phyloP scores from a whole-genome alignment of 2,888 invertebrate genomes.

The Cyrtodaria siliqua region DNA sequence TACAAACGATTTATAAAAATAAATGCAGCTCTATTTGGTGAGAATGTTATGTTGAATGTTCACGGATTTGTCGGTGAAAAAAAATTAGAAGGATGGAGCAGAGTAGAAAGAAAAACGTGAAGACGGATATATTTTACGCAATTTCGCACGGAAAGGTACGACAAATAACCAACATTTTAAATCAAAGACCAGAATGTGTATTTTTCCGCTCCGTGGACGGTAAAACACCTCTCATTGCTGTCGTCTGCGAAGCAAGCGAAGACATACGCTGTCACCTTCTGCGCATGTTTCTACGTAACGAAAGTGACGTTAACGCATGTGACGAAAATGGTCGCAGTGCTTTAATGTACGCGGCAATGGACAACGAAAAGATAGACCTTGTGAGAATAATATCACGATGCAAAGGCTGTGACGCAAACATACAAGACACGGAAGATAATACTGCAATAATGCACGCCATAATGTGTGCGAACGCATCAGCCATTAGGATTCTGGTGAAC shows the following conservation, averaged over 20 bases:
- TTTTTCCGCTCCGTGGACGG: constrained; percentile 60
- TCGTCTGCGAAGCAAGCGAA: constrained; percentile 71
- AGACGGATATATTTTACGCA: constrained; percentile 57
- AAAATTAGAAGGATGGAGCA: constrained; percentile 9
- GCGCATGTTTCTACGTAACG: constrained; percentile 71
- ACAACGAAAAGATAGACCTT: constrained; percentile 70
- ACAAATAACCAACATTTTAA: constrained; percentile 53
- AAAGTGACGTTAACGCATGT: constrained; percentile 74
- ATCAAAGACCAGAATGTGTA: constrained; percentile 37
- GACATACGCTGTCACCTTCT: constrained; percentile 74
- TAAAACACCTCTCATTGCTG: constrained; percentile 74
- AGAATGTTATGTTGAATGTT: no score
- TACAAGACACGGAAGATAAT: constrained; percentile 69
- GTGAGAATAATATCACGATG: constrained; percentile 69
- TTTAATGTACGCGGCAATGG: constrained; percentile 77
- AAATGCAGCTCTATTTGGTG: no score
- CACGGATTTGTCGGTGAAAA: no score
- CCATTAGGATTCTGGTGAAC: constrained; percentile 69
- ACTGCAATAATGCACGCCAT: constrained; percentile 76
- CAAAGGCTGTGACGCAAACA: constrained; percentile 72
- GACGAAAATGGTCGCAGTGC: constrained; percentile 73
- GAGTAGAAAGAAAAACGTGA: constrained; percentile 14
- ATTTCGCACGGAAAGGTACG: constrained; percentile 64
- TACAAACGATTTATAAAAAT: no score
- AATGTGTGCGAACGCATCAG: constrained; percentile 67